Evolutionary conservation across 2,888 invertebrate genomes (phyloP), one percentile per base, ranked within the genome.

Genomic region (Drosophila antonietae): DNA sequence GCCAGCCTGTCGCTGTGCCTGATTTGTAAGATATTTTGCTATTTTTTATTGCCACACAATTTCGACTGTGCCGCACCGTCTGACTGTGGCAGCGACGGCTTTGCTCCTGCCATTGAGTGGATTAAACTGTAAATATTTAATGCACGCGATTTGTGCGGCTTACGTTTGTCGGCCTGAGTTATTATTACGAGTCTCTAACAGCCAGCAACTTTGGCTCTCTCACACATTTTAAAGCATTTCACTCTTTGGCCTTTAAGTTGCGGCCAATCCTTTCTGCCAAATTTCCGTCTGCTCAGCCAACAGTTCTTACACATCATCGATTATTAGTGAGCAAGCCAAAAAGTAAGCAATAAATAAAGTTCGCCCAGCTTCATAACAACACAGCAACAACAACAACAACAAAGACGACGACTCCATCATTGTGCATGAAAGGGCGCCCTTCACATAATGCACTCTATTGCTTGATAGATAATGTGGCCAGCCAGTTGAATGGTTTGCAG

Each of bases 91-190:
- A 28, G 47, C 70, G 80, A 74, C 68, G 80, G 76, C 85, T 72
- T 68, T 61, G 68, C 84, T 78, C 65, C 69, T 77, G 83, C 83
- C 89, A 88, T 89, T 86, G 88, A 89, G 90, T 86, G 88, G 86
- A 86, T 86, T 86, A 86, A 86, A 86, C 78, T 88, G 78, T 86
- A 83, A 86, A 86, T 86, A 86, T 86, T 86, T 86, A 86, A 86
- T 86, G 78, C 83, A 73, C 71, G 80, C 80, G 84, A 84, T 84
- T 88, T 88, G 81, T 79, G 80, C 77, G 77, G 80, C 80, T 75
- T 74, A 64, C 74, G 58, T 74, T 75, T 79, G 72, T 80, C 72
- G 72, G 79, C 66, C 81, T 81, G 84, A 83, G 68, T 80, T 80
- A 85, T 88, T 81, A 72, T 83, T 75, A 72, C 70, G 70, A 62